phyloP scores from a whole-genome alignment of 2,113 vertebrate genomes.

The Thalassarche chlororhynchos region DNA sequence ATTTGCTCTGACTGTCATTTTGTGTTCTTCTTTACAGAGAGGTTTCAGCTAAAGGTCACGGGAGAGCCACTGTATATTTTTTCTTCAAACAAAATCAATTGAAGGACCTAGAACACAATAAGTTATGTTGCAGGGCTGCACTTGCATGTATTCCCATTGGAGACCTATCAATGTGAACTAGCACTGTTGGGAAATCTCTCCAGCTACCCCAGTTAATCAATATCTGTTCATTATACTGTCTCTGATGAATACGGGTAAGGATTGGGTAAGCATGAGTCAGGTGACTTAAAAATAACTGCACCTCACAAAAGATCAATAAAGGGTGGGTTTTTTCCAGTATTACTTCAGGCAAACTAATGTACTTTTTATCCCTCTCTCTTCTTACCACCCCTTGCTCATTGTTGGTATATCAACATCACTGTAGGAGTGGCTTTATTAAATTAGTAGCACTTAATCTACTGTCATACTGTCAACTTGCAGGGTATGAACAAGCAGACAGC shows the following conservation, averaged over 20 bases:
- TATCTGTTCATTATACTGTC: slow-evolving; percentile 84
- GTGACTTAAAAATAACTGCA: slow-evolving; percentile 84
- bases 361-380: not conserved
- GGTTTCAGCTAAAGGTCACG: slow-evolving; percentile 80
- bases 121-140: slow-evolving; percentile 75
- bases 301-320: slow-evolving; percentile 78
- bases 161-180: slow-evolving; percentile 77
- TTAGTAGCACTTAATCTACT: slow-evolving; percentile 72
- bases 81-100: slow-evolving; percentile 81
- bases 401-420: slow-evolving; percentile 29
- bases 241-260: slow-evolving; percentile 77
- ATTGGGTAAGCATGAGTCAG: slow-evolving; percentile 78
- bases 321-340: not conserved
- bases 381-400: not conserved
- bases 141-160: slow-evolving; percentile 67
- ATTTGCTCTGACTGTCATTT: slow-evolving; percentile 50
- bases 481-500: slow-evolving; percentile 20
- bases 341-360: slow-evolving; percentile 48
- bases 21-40: slow-evolving; percentile 42
- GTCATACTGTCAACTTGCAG: slow-evolving; percentile 49
- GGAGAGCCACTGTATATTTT: slow-evolving; percentile 62
- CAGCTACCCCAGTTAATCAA: slow-evolving; percentile 84
- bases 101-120: slow-evolving; percentile 79
- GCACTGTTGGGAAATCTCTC: slow-evolving; percentile 82
- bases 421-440: slow-evolving; percentile 70